phyloP scores from a whole-genome alignment of 2,888 invertebrate genomes.

The Odontocerum albicorne region DNA sequence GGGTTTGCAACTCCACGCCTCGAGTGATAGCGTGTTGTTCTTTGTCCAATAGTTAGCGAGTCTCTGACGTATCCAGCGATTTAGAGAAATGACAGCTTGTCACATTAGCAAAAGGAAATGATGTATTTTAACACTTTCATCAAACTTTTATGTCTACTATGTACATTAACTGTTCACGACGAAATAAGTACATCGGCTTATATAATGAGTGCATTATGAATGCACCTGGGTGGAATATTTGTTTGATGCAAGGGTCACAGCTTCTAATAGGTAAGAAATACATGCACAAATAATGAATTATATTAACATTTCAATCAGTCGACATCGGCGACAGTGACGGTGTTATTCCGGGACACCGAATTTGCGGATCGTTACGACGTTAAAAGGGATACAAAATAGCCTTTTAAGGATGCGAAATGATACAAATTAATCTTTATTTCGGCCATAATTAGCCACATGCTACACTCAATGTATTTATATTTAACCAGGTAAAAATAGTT shows the following conservation, averaged over 20 bases:
- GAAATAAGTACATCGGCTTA: constrained; percentile 21
- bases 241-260: constrained; percentile 26
- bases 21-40: constrained; percentile 11
- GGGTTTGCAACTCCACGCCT: too few species aligned
- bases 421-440: constrained; percentile 23
- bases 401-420: constrained; percentile 22
- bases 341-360: constrained; percentile 26
- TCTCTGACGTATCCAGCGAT: constrained; percentile 18
- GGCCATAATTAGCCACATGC: constrained; percentile 25
- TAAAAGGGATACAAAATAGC: constrained; percentile 9
- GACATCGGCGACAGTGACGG: constrained; percentile 24
- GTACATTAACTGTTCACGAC: constrained; percentile 16
- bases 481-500: constrained; percentile 36
- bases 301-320: constrained; percentile 12
- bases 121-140: constrained; percentile 30
- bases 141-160: constrained; percentile 15
- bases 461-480: constrained; percentile 31
- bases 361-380: constrained; percentile 17
- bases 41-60: constrained; percentile 16
- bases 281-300: constrained; percentile 17
- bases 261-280: constrained; percentile 13
- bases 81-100: constrained; percentile 27
- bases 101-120: constrained; percentile 19
- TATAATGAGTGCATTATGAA: constrained; percentile 30
- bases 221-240: constrained; percentile 24